Evolutionary conservation across 2,113 vertebrate species (phyloP).

Genomic region (Callopanchax toddi): DNA sequence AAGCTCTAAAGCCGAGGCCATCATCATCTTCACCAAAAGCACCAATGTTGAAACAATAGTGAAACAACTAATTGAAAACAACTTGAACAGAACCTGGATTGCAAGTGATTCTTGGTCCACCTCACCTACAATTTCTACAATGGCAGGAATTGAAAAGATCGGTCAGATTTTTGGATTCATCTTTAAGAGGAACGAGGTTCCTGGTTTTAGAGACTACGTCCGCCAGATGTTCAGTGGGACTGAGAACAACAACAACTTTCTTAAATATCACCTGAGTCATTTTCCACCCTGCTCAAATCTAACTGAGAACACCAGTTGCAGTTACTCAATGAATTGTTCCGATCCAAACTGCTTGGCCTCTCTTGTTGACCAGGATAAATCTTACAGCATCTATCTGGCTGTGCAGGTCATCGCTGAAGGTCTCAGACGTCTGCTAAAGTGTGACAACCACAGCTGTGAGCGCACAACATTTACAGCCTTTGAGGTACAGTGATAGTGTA

Average conservation of each 20-base stretch:
- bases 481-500: conserved; percentile 46
- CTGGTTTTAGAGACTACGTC: conserved; percentile 62
- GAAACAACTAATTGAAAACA: conserved; percentile 8
- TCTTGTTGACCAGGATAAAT: conserved; percentile 32
- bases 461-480: conserved; percentile 28
- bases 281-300: conserved; percentile 5
- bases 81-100: conserved; percentile 68
- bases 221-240: conserved; percentile 13
- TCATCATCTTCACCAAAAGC: conserved; percentile 62
- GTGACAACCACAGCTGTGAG: conserved; percentile 37
- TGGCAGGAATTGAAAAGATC: conserved; percentile 13
- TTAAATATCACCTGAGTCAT: background rate
- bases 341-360: conserved; percentile 19
- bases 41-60: conserved; percentile 41
- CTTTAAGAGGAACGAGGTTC: conserved; percentile 40
- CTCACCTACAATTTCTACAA: background rate
- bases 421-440: conserved; percentile 51
- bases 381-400: conserved; percentile 62
- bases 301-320: background rate
- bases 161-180: conserved; percentile 62
- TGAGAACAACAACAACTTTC: background rate
- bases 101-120: conserved; percentile 69
- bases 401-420: conserved; percentile 56
- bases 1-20: conserved; percentile 50
- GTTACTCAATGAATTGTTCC: conserved; percentile 11